Evolutionary conservation across 2,888 invertebrate genomes (phyloP).

Genomic region (Nymphalis urticae): DNA sequence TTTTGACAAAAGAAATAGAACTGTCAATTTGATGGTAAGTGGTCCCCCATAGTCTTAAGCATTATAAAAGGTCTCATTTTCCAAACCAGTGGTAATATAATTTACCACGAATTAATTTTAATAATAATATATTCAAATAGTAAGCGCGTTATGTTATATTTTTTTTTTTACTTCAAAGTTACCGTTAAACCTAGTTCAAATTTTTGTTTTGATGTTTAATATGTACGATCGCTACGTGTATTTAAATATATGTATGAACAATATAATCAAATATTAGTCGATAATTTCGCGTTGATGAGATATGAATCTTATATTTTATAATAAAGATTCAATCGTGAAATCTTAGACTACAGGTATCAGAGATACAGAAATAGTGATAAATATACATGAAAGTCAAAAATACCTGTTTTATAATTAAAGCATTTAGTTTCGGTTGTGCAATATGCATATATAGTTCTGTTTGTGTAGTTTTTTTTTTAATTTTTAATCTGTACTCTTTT

Average conservation of each 20-base stretch:
- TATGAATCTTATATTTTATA: constrained; percentile 21
- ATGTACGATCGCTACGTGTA: constrained; percentile 11
- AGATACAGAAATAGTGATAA: constrained; percentile 58
- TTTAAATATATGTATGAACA: not conserved
- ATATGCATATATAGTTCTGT: constrained; percentile 46
- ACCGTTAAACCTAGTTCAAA: not conserved
- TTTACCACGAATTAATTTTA: too few species aligned
- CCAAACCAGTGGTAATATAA: too few species aligned
- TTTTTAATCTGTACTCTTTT: constrained; percentile 35
- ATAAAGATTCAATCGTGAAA: constrained; percentile 47
- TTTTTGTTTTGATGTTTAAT: not conserved
- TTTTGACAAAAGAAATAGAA: too few species aligned
- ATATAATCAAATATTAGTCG: constrained; percentile 5
- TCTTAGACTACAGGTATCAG: constrained; percentile 59
- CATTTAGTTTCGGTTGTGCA: constrained; percentile 76
- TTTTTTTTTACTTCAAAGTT: constrained; percentile 11
- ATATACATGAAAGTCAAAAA: constrained; percentile 74
- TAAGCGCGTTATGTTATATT: not conserved
- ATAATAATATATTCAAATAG: too few species aligned
- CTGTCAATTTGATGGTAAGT: too few species aligned
- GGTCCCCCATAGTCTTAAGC: too few species aligned
- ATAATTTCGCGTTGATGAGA: constrained; percentile 11
- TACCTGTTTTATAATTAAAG: constrained; percentile 80
- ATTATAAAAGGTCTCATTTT: too few species aligned
- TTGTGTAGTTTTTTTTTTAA: constrained; percentile 32